Base-by-base conservation (phyloP, 2,113 vertebrate species). In the Poecilia latipinna region DNA sequence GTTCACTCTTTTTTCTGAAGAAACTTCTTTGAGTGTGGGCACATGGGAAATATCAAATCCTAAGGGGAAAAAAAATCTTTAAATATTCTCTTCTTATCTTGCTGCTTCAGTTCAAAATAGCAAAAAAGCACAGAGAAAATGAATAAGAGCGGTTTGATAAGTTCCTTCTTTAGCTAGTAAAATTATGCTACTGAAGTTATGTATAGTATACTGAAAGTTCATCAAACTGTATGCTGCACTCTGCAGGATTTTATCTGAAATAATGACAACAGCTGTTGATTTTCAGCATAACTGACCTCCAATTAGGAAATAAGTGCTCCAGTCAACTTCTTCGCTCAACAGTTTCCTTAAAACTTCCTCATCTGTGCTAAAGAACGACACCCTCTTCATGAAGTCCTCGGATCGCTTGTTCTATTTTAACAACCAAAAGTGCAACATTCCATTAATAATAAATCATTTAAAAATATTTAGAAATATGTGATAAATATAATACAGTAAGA, bases 321-420 rank as follows among this genome's bases (percentile, higher is more conserved):
- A 94, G 73, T 93, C 91, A 28, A 92, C 70, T 44, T 85, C 85
- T 12, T 88, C 83, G 26, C 31, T 44, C 75, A 93, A 35, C 62
- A 91, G 73, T 80, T 54, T 87, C 71, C 75, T 87, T 37, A 93
- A 67, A 57, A 70, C 32, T 22, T 85, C 28, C 19, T 87, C 81
- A 71, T 94, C 88, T 26, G 19, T 85, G 72, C 86, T 79, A 79
- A 74, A 92, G 42, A 85, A 76, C 8, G 85, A 0, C 60, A 91
- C 64, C 1, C 78, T 76, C n/a, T 67, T 65, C 61, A 0, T 67
- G 31, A 75, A 80, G 10, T 44, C 44, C 19, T 28, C 2, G 0
- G 63, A 26, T 4, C 1, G 42, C 31, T 69, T 72, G 28, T 85
- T 90, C 51, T 57, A 57, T 11, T n/a, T 24, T 24, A n/a, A n/a